Conservation (phyloP, 1,140 invertebrate species). For the Papilio aristodemus region DNA sequence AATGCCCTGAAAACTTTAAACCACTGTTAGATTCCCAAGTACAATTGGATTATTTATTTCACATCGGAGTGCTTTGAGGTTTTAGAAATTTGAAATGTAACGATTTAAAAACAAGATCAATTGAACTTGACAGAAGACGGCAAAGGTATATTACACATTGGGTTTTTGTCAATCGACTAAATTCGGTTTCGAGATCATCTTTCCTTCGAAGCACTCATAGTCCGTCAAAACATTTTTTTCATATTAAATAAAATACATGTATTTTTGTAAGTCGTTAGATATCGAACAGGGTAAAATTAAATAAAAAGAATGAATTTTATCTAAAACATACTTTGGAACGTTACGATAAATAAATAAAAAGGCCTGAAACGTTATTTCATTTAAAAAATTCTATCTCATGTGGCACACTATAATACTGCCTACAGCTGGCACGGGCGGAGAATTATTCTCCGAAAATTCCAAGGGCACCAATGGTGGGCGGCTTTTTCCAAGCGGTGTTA, state of each 20-base stretch:
- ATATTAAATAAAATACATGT: no score
- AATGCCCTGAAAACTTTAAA: not conserved
- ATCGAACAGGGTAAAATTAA: no score
- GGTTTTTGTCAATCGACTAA: not conserved
- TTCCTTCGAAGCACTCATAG: no score
- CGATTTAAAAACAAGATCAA: not conserved
- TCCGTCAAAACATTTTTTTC: no score
- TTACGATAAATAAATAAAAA: no score
- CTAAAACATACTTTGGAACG: no score
- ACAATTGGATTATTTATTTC: not conserved
- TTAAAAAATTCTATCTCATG: conserved; percentile 19
- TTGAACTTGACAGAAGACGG: not conserved
- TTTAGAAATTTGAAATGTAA: conserved; percentile 8
- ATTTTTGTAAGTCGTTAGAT: no score
- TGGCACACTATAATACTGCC: conserved; percentile 23
- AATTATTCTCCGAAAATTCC: not conserved
- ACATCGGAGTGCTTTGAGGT: no score
- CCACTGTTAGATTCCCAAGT: not conserved
- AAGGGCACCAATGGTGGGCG: conserved; percentile 10
- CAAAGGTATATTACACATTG: not conserved
- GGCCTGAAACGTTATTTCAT: no score
- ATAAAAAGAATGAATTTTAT: no score
- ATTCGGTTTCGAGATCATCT: no score
- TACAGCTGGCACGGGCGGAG: not conserved
- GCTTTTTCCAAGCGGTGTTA: no score